Evolutionary conservation across 2,888 invertebrate genomes (phyloP).

Genomic region (Reticulitermes lucifugus): DNA sequence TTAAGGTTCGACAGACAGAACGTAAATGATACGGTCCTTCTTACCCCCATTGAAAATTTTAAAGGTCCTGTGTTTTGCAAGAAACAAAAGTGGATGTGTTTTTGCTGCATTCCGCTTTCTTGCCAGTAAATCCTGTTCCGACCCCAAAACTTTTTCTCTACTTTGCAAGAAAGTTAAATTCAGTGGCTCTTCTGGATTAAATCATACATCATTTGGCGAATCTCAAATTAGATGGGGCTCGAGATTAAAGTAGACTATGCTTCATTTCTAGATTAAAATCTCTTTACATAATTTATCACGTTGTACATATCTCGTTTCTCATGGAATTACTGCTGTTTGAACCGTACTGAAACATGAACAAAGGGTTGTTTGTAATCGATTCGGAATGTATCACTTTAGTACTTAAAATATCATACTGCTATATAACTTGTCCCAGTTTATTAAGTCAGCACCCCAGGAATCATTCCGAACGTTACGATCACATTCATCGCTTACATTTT

Average conservation of each 20-base stretch:
- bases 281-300: constrained; percentile 16
- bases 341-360: constrained; percentile 6
- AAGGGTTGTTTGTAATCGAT: background rate
- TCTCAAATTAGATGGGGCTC: constrained; percentile 6
- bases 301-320: background rate
- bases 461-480: too few relatives aligned
- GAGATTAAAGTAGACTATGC: constrained; percentile 39
- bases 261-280: constrained; percentile 43
- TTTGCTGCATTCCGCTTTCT: constrained; percentile 38
- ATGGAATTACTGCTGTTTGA: constrained; percentile 2
- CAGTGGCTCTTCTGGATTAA: constrained; percentile 23
- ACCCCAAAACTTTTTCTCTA: constrained; percentile 21
- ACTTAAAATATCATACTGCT: background rate
- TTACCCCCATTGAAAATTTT: background rate
- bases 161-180: constrained; percentile 31
- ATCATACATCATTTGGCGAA: constrained; percentile 39
- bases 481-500: too few relatives aligned
- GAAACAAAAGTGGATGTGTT: constrained; percentile 36
- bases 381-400: background rate
- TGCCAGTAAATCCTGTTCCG: constrained; percentile 28
- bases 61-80: background rate
- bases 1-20: too few relatives aligned
- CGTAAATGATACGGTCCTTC: too few relatives aligned
- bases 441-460: background rate
- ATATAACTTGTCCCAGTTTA: background rate